phyloP scores from a whole-genome alignment of 2,888 invertebrate genomes.

The Oscheius myriophilus region DNA sequence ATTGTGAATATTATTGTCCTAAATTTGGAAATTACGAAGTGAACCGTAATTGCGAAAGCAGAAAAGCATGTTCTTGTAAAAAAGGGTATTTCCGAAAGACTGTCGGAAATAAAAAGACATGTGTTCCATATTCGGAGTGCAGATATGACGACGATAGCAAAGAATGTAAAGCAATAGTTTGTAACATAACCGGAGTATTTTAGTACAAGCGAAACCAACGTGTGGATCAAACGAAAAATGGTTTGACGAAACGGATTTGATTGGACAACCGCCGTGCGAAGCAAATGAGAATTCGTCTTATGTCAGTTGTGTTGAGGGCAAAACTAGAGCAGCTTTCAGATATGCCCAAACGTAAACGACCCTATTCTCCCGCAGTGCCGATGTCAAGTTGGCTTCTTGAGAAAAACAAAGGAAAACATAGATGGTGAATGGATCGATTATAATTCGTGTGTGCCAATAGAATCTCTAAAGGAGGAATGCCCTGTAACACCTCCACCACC shows the following conservation, averaged over 20 bases:
- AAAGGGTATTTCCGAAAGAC: no score
- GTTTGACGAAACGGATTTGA: not conserved
- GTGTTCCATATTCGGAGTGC: no score
- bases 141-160: no score
- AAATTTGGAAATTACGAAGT: no score
- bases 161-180: no score
- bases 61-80: no score
- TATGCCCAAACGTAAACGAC: not conserved
- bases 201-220: not conserved
- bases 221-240: not conserved
- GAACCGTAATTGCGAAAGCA: no score
- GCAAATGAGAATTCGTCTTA: not conserved
- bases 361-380: not conserved
- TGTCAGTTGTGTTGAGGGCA: no score
- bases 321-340: not conserved
- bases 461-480: not conserved
- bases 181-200: not conserved
- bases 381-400: not conserved
- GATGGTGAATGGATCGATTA: no score
- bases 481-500: not conserved
- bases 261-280: not conserved
- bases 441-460: no score
- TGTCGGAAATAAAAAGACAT: no score
- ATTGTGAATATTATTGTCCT: no score
- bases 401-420: not conserved